Evolutionary conservation across 2,888 invertebrate genomes (phyloP), one percentile per base, ranked within the genome.

Genomic region (Protodeltote pygarga): DNA sequence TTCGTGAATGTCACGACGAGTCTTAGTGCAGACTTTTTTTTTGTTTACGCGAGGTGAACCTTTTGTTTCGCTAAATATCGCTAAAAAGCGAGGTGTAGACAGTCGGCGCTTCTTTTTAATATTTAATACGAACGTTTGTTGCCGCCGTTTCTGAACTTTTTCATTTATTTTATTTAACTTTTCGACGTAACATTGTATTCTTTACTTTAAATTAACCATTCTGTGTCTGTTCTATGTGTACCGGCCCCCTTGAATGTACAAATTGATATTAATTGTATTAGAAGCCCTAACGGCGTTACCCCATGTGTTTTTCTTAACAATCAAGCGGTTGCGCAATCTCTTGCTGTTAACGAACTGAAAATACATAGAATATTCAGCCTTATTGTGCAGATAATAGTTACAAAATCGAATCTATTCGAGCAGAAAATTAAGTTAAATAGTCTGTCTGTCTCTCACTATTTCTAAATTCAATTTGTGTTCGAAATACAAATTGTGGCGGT

Each of bases 211-310:
- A 69, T 71, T 69, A 73, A 54, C 52, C 21, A 51, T 59, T 57
- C 40, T 19, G 34, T 19, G 24, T 48, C 50, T 58, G 44, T 52
- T 38, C 45, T 69, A n/a, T n/a, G n/a, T n/a, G n/a, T 71, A 67
- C 65, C 48, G 55, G 61, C 60, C 75, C 83, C 84, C 79, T 79
- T 65, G 67, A 72, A 71, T 59, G 67, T 66, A 72, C 81, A 88
- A 89, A 91, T 90, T 90, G 87, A 88, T 89, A 90, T 90, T 89
- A 89, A 91, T 89, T 89, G 83, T 80, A 75, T 90, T 88, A 89
- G 81, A 76, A 80, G 78, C 84, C 81, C 81, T 77, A 74, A 78
- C 76, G 70, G 68, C 53, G 59, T 65, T 73, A 77, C 87, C 89
- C 90, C 87, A 87, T 89, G 87, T 89, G 87, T 90, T 90, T 88